Evolutionary conservation across 1,140 invertebrate genomes (phyloP).

Genomic region (Cardiocondyla obscurior): DNA sequence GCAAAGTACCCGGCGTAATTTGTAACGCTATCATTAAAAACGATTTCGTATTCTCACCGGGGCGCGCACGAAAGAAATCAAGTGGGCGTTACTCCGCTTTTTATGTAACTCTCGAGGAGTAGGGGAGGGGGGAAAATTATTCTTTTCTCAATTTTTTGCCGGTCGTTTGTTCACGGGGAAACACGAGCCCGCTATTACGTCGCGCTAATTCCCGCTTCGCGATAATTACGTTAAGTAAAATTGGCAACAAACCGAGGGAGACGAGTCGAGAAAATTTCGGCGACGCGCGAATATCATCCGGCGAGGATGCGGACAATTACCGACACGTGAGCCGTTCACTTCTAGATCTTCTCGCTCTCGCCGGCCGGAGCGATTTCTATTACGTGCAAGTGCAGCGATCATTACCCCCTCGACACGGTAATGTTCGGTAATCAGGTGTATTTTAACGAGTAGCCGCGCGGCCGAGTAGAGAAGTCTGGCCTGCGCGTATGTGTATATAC

Average conservation of each 20-base stretch:
- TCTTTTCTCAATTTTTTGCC: background rate
- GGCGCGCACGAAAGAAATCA: background rate
- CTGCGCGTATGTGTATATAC: constrained; percentile 34
- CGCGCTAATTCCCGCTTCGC: background rate
- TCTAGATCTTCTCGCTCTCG: constrained; percentile 11
- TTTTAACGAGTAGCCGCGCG: constrained; percentile 66
- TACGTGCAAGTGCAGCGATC: constrained; percentile 64
- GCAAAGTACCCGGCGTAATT: background rate
- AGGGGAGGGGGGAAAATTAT: too few relatives aligned
- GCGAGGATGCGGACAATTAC: background rate
- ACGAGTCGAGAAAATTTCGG: background rate
- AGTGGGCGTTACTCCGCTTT: background rate
- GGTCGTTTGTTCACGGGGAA: background rate
- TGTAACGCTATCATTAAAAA: background rate
- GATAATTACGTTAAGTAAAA: background rate
- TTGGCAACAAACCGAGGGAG: background rate
- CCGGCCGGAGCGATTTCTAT: constrained; percentile 59
- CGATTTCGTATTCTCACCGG: background rate
- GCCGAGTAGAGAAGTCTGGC: constrained; percentile 25
- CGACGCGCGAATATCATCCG: background rate
- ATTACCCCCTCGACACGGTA: constrained; percentile 63
- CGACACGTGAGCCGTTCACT: background rate
- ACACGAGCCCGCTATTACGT: background rate
- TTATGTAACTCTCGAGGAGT: background rate
- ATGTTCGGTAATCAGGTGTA: constrained; percentile 70